Evolutionary conservation across 2,797 vertebrate species (phyloP).

Genomic region (Dicrostonyx torquatus): DNA sequence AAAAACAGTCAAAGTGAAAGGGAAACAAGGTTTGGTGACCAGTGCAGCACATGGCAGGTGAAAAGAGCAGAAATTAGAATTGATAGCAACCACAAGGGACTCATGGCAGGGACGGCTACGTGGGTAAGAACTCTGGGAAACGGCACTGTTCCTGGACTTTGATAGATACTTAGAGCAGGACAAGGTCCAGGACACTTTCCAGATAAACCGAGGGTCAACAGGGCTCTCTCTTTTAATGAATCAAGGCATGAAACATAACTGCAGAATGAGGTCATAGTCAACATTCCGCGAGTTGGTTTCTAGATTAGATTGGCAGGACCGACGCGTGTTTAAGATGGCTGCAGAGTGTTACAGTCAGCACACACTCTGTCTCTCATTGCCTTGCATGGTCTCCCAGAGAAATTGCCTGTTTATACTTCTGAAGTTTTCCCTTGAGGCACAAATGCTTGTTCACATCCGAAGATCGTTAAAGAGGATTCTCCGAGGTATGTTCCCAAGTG

Average conservation of each 20-base stretch:
- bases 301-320: slow-evolving; percentile 35
- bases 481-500: not conserved
- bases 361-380: slow-evolving; percentile 33
- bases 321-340: slow-evolving; percentile 38
- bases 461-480: not conserved
- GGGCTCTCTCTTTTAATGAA: slow-evolving; percentile 24
- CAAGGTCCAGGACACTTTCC: not conserved
- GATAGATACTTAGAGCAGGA: not conserved
- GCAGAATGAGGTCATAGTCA: slow-evolving; percentile 55
- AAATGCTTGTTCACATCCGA: not conserved
- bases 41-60: not conserved
- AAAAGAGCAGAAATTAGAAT: slow-evolving; percentile 24
- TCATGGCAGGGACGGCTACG: not conserved
- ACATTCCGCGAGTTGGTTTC: not conserved
- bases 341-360: not conserved
- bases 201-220: slow-evolving; percentile 27
- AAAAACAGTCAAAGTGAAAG: not conserved
- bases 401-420: slow-evolving; percentile 11
- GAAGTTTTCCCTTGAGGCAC: not conserved
- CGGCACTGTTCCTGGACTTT: not conserved
- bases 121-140: not conserved
- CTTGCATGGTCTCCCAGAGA: slow-evolving; percentile 30
- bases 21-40: slow-evolving; percentile 51
- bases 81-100: not conserved
- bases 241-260: slow-evolving; percentile 28